A percentile compares a stretch with the other conserved stretches of the same genome.
These are phyloP conservation scores for Nothocercus julius DNA, from an alignment of 2,113 vertebrate genomes.

Conservation along the genomic window DNA sequence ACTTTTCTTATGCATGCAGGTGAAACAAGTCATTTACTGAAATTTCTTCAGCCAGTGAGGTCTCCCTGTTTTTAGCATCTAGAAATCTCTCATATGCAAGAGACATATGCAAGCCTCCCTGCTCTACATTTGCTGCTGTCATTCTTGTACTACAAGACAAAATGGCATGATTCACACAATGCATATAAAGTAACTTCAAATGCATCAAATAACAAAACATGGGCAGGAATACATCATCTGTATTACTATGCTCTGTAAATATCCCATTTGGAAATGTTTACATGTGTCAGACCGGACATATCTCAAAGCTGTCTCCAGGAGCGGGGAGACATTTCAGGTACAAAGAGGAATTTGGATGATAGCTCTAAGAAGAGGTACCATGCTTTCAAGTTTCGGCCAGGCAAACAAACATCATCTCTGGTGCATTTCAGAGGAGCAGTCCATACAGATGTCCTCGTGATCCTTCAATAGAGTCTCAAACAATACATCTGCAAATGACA, in stretches of 20 bases:
- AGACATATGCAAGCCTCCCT: constrained; percentile 8
- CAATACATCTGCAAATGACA: background rate
- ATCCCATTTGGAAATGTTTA: constrained; percentile 13
- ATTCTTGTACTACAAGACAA: background rate
- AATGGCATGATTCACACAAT: constrained; percentile 9
- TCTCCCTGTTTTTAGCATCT: background rate
- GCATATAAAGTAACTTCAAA: constrained; percentile 18
- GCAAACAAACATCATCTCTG: background rate
- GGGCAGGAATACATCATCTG: background rate
- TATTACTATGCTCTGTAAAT: background rate
- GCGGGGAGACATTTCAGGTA: background rate
- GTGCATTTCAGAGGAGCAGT: background rate
- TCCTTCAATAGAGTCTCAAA: background rate
- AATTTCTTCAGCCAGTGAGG: background rate
- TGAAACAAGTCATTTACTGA: constrained; percentile 15
- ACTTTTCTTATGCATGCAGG: background rate
- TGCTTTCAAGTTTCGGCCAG: background rate
- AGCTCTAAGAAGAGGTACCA: background rate
- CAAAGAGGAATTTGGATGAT: background rate
- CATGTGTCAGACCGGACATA: background rate
- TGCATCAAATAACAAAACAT: background rate
- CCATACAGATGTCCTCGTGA: background rate
- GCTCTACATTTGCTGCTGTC: background rate
- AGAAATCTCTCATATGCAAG: background rate
- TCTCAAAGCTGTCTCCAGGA: background rate